Evolutionary conservation across 2,888 invertebrate genomes (phyloP).

Genomic region (Vannuccia rotundouncinata): DNA sequence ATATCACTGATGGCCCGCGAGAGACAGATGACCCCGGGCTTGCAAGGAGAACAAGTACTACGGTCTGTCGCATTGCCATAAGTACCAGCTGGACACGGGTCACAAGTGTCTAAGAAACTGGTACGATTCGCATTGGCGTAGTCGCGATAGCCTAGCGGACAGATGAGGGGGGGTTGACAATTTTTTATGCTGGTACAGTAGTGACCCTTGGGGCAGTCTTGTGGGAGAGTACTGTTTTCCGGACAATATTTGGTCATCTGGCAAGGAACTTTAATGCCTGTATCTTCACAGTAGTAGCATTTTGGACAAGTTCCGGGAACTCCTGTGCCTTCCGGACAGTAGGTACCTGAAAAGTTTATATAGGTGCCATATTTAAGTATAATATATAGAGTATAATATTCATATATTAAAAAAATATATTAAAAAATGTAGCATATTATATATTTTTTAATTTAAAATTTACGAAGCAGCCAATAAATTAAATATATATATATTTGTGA

Average conservation of each 20-base stretch:
- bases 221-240: conserved; percentile 47
- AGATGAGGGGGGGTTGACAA: conserved; percentile 46
- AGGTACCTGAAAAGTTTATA: conserved; percentile 39
- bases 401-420: too few relatives aligned
- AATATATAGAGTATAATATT: too few relatives aligned
- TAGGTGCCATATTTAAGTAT: too few relatives aligned
- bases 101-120: conserved; percentile 50
- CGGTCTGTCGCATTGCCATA: conserved; percentile 49
- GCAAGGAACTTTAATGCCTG: conserved; percentile 48
- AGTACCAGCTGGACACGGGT: conserved; percentile 49
- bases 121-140: conserved; percentile 46
- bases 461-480: too few relatives aligned
- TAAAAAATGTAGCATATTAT: too few relatives aligned
- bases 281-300: conserved; percentile 52
- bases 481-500: too few relatives aligned
- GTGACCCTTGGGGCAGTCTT: conserved; percentile 47
- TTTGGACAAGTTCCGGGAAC: conserved; percentile 49
- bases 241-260: conserved; percentile 53
- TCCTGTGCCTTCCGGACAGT: conserved; percentile 48
- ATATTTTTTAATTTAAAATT: too few relatives aligned
- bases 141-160: conserved; percentile 51
- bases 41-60: conserved; percentile 47
- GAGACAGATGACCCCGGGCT: conserved; percentile 52
- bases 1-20: conserved; percentile 47
- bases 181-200: conserved; percentile 45